A percentile compares a stretch with the other conserved stretches of the same genome.
Evolutionary conservation across 1,140 invertebrate species (phyloP).

Genomic region (Ooceraea biroi): DNA sequence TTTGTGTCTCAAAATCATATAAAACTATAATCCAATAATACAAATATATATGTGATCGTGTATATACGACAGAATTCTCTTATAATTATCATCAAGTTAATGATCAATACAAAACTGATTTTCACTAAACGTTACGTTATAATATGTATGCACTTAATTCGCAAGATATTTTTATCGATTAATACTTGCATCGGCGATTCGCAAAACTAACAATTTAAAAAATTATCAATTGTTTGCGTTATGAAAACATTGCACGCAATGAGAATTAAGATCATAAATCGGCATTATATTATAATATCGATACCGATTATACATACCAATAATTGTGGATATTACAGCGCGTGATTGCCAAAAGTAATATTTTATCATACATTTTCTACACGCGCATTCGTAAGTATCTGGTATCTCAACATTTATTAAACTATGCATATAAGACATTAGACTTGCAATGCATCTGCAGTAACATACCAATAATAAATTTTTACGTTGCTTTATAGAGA

Average conservation of each 20-base stretch:
- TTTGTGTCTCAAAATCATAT: constrained; percentile 25
- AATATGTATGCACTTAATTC: neutral
- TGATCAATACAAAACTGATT: constrained; percentile 23
- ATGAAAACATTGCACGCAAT: constrained; percentile 22
- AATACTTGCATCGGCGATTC: neutral
- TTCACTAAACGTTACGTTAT: constrained; percentile 35
- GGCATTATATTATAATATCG: too few relatives aligned
- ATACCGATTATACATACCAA: neutral
- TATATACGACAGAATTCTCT: neutral
- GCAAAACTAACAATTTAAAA: constrained; percentile 12
- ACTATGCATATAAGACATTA: constrained; percentile 6
- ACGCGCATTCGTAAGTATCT: constrained; percentile 21
- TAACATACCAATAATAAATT: constrained; percentile 15
- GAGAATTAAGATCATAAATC: neutral
- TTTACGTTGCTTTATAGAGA: neutral
- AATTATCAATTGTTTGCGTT: neutral
- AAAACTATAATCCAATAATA: constrained; percentile 38
- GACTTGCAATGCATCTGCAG: neutral
- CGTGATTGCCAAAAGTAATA: constrained; percentile 29
- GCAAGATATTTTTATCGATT: constrained; percentile 11
- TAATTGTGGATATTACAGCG: neutral
- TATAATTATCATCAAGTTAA: constrained; percentile 27
- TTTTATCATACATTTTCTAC: constrained; percentile 6
- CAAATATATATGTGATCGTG: constrained; percentile 14
- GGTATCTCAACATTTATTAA: constrained; percentile 3